phyloP scores from a whole-genome alignment of 2,888 invertebrate species.

The Drosophila demipolita region DNA sequence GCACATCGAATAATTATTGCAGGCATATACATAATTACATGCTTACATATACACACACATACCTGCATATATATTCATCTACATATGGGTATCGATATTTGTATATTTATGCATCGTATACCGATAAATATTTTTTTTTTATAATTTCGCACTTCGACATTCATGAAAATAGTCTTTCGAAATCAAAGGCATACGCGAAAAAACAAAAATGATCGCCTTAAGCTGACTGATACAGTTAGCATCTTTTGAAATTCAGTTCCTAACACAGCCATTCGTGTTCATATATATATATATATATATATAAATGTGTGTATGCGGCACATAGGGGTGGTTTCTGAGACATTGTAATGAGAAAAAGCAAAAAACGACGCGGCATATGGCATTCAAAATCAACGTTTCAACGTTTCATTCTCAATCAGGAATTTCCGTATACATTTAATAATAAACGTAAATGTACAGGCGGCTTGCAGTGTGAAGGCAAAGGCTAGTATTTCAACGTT shows the following conservation, averaged over 20 bases:
- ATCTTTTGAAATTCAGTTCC: conserved; percentile 33
- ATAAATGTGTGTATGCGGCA: conserved; percentile 6
- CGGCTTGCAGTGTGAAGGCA: conserved; percentile 33
- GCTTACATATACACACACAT: not conserved
- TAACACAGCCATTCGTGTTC: conserved; percentile 7
- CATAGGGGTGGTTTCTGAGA: conserved; percentile 56
- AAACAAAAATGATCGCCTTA: conserved; percentile 20
- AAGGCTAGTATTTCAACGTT: conserved; percentile 55
- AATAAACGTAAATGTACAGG: conserved; percentile 54
- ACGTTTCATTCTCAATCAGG: conserved; percentile 59
- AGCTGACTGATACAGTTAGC: conserved; percentile 26
- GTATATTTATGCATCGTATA: not conserved
- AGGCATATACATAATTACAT: conserved; percentile 12
- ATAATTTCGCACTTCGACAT: not conserved
- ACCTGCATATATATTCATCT: not conserved
- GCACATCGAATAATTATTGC: conserved; percentile 54
- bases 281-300: not conserved
- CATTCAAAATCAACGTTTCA: conserved; percentile 67
- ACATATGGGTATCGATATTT: conserved; percentile 1
- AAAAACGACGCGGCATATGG: conserved; percentile 59
- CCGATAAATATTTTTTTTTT: not conserved
- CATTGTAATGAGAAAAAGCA: conserved; percentile 37
- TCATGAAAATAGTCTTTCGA: conserved; percentile 1
- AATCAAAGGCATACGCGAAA: conserved; percentile 2
- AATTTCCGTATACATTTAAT: conserved; percentile 48